Base-by-base conservation (phyloP, 2,113 vertebrate genomes). In the Zosterops pallidus region DNA sequence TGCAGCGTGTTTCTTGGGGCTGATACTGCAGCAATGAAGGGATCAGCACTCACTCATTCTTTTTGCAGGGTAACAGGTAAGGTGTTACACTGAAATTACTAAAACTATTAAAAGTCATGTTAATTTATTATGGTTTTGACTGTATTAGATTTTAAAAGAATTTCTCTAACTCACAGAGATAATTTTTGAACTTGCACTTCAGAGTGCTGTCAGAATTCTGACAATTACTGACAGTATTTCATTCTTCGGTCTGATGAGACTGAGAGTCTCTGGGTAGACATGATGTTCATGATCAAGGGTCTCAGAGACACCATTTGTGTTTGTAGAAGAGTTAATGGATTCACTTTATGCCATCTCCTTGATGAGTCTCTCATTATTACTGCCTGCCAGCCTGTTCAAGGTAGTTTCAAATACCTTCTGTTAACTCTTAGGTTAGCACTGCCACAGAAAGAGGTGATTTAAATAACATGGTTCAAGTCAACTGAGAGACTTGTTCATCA, bases 31-130 rank as follows among this genome's bases (percentile, higher is more conserved):
- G 5, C 86, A 76, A 97, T 97, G 97, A 97, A 97, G 86, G 90
- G 64, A 60, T 92, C 97, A 65, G 39, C 95, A 59, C 52, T 97
- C 77, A 94, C 79, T 33, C 37, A 82, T 13, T 97, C 96, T 72
- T 97, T 97, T 96, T 95, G 76, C 77, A 82, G 89, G 50, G 85
- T 92, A 67, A 97, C 95, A 95, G 96, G 95, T 97, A 97, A 97
- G 93, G 44, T n/a, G 35, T 67, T 83, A 33, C 16, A 24, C 21
- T 62, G 41, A 84, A 95, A 92, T 69, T 77, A 46, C 2, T 79
- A 55, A 50, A 85, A 60, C 28, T 84, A 3, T 46, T 79, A 79
- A 89, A 95, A 78, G 42, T 52, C 17, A 3, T 8, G 18, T 52
- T 55, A 56, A 37, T 80, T 89, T 79, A 16, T 37, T 84, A 4